These are phyloP conservation scores for Mixornis gularis DNA, from an alignment of 2,113 vertebrate species.

Conservation along the genomic window DNA sequence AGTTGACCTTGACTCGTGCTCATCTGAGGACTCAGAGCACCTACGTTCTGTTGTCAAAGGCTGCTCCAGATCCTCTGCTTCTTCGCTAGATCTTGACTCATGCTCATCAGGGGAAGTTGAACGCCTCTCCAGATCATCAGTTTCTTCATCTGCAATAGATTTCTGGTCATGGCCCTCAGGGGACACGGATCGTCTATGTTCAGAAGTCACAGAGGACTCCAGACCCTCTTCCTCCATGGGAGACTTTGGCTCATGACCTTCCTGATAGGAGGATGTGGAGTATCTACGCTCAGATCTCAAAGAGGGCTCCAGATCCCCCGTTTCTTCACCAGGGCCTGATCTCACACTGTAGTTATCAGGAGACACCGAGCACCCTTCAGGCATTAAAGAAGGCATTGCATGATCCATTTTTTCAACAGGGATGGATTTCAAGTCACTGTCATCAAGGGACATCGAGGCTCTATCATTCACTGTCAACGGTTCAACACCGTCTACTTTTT, in stretches of 20 bases:
- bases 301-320: neutral
- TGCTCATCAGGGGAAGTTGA: slow-evolving; percentile 42
- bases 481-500: neutral
- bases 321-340: slow-evolving; percentile 27
- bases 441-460: slow-evolving; percentile 62
- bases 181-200: slow-evolving; percentile 56
- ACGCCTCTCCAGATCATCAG: slow-evolving; percentile 46
- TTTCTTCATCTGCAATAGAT: slow-evolving; percentile 30
- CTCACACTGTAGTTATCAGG: slow-evolving; percentile 42
- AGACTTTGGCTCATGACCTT: slow-evolving; percentile 7
- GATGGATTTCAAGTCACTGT: slow-evolving; percentile 63
- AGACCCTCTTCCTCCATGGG: slow-evolving; percentile 25
- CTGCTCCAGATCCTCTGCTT: slow-evolving; percentile 51
- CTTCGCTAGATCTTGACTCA: slow-evolving; percentile 58
- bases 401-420: neutral
- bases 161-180: slow-evolving; percentile 63
- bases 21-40: slow-evolving; percentile 70
- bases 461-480: slow-evolving; percentile 40
- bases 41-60: slow-evolving; percentile 60
- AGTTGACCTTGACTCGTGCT: slow-evolving; percentile 50
- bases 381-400: neutral
- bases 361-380: slow-evolving; percentile 41
- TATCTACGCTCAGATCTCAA: neutral
- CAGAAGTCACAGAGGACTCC: slow-evolving; percentile 39
- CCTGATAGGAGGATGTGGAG: slow-evolving; percentile 27